These are phyloP conservation scores for Nephila pilipes DNA, from an alignment of 1,140 invertebrate species.

Conservation along the genomic window DNA sequence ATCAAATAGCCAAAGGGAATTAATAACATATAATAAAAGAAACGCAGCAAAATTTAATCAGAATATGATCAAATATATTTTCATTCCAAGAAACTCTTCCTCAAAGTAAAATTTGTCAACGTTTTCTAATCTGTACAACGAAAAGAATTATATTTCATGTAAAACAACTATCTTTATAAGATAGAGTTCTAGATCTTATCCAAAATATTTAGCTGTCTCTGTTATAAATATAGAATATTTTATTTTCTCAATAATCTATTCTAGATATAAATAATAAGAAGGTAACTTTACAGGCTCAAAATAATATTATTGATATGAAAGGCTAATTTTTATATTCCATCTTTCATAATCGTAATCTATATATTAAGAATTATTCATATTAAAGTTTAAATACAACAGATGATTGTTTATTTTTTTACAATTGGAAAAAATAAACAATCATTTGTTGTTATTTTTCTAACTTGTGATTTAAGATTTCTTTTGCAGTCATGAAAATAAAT, in stretches of 20 bases:
- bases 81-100: neutral
- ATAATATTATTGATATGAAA: neutral
- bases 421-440: no score
- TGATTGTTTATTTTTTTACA: no score
- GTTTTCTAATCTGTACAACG: neutral
- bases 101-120: neutral
- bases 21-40: neutral
- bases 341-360: neutral
- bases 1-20: neutral
- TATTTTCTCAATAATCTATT: neutral
- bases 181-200: neutral
- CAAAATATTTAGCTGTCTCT: neutral
- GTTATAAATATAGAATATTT: neutral
- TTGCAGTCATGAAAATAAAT: no score
- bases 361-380: neutral
- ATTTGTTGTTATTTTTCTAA: no score
- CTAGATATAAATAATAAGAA: neutral
- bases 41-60: neutral
- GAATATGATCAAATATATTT: neutral
- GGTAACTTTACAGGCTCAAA: neutral
- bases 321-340: neutral
- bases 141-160: slow-evolving; percentile 17
- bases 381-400: no score
- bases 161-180: neutral
- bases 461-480: no score